Percentiles rank a stretch among this genome's conserved stretches.
Conservation (phyloP, 2,888 invertebrate genomes). For the Halictus ligatus region DNA sequence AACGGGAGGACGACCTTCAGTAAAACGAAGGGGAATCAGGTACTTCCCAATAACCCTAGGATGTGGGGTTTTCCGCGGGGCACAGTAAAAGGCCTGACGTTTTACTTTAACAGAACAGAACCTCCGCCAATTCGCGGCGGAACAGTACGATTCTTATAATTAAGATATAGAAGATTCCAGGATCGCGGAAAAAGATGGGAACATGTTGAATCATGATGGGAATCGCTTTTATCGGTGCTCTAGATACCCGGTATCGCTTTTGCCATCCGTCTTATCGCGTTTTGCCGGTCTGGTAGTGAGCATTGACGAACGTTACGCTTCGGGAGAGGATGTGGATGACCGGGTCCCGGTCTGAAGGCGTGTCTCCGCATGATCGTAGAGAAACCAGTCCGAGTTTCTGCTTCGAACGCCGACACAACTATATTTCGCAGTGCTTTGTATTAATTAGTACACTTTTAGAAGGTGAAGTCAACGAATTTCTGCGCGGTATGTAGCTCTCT, state of each 20-base stretch:
- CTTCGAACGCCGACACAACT: not conserved
- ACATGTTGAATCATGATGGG: not conserved
- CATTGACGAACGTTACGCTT: not conserved
- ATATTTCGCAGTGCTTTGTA: too few relatives aligned
- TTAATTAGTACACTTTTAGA: too few relatives aligned
- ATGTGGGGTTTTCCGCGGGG: too few relatives aligned
- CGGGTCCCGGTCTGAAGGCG: not conserved
- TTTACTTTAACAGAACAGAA: too few relatives aligned
- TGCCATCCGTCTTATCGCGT: not conserved
- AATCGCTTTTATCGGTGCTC: not conserved
- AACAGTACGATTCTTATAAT: not conserved
- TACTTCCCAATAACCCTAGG: too few relatives aligned
- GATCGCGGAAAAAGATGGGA: not conserved
- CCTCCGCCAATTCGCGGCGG: slow-evolving; percentile 37
- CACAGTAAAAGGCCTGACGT: too few relatives aligned
- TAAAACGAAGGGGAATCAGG: too few relatives aligned
- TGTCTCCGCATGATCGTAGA: not conserved
- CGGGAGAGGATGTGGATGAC: not conserved
- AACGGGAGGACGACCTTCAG: too few relatives aligned
- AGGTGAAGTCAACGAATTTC: too few relatives aligned
- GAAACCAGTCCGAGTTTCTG: not conserved
- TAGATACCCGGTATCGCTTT: not conserved
- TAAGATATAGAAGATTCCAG: slow-evolving; percentile 6
- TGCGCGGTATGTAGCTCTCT: too few relatives aligned
- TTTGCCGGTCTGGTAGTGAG: not conserved